These are phyloP conservation scores for Leiothrix lutea DNA, from an alignment of 2,113 vertebrate species.

Conservation along the genomic window DNA sequence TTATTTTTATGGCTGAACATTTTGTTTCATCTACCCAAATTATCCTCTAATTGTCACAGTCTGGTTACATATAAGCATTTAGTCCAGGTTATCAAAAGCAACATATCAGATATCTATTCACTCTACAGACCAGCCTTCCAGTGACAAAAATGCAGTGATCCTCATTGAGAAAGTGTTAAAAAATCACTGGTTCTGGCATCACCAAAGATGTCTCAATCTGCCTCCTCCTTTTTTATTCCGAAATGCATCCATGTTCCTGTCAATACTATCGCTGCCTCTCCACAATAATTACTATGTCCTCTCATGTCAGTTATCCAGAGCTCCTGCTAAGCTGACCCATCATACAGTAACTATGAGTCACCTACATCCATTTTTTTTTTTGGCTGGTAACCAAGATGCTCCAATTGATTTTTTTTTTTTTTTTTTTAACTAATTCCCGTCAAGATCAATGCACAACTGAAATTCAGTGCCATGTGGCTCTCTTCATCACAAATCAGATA, in stretches of 20 bases:
- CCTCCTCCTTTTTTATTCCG: neutral
- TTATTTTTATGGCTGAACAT: neutral
- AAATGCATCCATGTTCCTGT: neutral
- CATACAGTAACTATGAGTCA: neutral
- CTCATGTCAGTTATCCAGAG: neutral
- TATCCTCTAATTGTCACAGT: neutral
- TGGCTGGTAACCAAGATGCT: neutral
- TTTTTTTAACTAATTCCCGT: constrained; percentile 17
- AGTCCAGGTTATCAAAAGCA: neutral
- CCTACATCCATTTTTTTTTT: constrained; percentile 5
- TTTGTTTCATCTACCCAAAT: neutral
- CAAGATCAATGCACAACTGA: constrained; percentile 42
- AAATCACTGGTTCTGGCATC: neutral
- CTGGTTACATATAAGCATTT: neutral
- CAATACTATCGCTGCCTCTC: constrained; percentile 12
- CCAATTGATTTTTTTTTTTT: constrained; percentile 7
- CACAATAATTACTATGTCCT: constrained; percentile 20
- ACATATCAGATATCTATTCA: neutral
- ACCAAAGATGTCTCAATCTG: neutral
- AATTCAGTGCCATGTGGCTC: neutral
- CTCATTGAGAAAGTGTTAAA: neutral
- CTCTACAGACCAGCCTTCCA: neutral
- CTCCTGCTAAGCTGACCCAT: constrained; percentile 17
- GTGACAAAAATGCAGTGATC: neutral
- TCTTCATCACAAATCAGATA: constrained; percentile 35